phyloP scores from a whole-genome alignment of 2,113 vertebrate species.

The Trogon surrucura region DNA sequence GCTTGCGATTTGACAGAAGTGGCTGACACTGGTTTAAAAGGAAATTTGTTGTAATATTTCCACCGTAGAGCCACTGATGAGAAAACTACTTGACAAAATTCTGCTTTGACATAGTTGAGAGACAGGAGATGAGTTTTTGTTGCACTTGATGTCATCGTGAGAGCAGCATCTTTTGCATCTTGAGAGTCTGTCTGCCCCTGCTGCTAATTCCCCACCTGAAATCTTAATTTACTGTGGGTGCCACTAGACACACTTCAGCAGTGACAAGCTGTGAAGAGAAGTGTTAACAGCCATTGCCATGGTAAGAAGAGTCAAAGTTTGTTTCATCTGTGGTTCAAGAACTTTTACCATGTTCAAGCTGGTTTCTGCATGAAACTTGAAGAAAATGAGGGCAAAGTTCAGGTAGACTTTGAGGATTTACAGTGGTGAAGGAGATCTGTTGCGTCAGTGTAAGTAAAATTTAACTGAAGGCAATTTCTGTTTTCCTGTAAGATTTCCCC shows the following conservation, averaged over 20 bases:
- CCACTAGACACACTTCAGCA: background rate
- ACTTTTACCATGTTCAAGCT: background rate
- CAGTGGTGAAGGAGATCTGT: background rate
- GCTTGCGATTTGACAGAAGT: background rate
- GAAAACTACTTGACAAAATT: background rate
- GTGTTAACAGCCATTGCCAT: background rate
- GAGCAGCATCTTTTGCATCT: background rate
- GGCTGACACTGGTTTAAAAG: constrained; percentile 1
- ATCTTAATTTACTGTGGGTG: background rate
- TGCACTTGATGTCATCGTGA: background rate
- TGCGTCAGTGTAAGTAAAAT: background rate
- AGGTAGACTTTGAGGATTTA: background rate
- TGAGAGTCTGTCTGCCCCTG: background rate
- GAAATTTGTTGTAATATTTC: background rate
- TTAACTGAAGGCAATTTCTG: constrained; percentile 1
- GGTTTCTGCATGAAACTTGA: background rate
- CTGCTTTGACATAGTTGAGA: background rate
- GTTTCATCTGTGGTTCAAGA: background rate
- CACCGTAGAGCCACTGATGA: background rate
- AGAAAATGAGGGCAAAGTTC: constrained; percentile 22
- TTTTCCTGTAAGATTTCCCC: background rate
- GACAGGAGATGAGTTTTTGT: background rate
- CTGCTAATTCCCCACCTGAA: background rate
- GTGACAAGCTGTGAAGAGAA: background rate
- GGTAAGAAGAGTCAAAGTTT: background rate